Conservation (phyloP, 2,113 vertebrate species). For the Otis tarda region DNA sequence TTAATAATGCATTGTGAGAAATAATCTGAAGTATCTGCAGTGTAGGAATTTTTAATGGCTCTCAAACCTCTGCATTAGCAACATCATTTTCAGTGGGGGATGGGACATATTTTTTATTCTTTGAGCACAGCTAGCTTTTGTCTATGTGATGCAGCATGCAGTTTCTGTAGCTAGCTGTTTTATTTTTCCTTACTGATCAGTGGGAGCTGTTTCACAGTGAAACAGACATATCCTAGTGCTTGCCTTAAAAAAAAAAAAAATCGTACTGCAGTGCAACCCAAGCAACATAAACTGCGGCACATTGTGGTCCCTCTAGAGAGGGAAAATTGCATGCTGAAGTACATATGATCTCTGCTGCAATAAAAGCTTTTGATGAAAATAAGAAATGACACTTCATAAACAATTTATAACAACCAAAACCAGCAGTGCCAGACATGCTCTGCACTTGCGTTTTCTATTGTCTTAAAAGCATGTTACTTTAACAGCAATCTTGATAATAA, state of each 20-base stretch:
- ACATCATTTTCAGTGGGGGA: neutral
- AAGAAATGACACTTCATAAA: constrained; percentile 46
- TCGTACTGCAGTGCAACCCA: constrained; percentile 20
- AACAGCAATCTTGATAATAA: neutral
- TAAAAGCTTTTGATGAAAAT: constrained; percentile 24
- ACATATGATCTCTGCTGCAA: constrained; percentile 17
- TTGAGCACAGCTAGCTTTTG: neutral
- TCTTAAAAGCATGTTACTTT: neutral
- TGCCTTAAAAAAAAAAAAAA: neutral
- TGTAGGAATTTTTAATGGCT: constrained; percentile 19
- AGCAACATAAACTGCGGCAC: constrained; percentile 38
- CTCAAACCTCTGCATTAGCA: constrained; percentile 45
- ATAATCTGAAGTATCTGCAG: constrained; percentile 27
- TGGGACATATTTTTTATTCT: neutral
- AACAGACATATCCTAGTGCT: neutral
- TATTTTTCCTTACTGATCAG: neutral
- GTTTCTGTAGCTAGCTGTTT: neutral
- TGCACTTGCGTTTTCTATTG: neutral
- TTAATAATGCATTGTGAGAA: neutral
- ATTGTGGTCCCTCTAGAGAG: neutral
- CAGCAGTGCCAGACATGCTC: neutral
- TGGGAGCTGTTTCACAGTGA: neutral
- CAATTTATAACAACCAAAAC: constrained; percentile 48
- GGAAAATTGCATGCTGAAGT: constrained; percentile 12
- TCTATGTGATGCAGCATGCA: neutral